Conservation (phyloP, 2,113 vertebrate species). For the Antechinus stuartii region DNA sequence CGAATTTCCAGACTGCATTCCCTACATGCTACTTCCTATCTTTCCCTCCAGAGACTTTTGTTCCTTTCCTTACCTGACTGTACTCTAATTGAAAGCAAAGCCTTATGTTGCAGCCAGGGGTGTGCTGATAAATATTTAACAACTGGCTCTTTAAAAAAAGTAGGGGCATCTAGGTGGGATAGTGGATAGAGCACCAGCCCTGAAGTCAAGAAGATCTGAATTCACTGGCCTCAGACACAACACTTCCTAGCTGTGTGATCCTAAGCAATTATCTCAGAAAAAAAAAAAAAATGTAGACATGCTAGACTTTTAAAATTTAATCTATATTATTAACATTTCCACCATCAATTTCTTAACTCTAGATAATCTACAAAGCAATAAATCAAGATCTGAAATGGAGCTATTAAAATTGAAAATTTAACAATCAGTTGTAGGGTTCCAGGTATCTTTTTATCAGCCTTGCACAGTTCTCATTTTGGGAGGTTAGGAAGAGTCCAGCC, state of each 20-base stretch:
- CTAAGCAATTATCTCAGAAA: no score
- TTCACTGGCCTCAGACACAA: no score
- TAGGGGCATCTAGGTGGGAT: no score
- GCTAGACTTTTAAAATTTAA: not conserved
- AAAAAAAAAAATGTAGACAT: not conserved
- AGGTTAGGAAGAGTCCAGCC: no score
- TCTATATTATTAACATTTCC: not conserved
- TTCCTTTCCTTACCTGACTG: not conserved
- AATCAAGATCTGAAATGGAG: not conserved
- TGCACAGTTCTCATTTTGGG: not conserved
- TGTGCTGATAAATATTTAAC: not conserved
- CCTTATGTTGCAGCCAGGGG: not conserved
- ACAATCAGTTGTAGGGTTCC: not conserved
- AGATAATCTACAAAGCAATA: not conserved
- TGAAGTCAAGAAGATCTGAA: no score
- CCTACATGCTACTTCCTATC: not conserved
- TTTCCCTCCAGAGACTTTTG: not conserved
- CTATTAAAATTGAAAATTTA: not conserved
- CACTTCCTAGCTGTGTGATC: no score
- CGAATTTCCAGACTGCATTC: not conserved
- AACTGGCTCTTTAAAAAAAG: not conserved
- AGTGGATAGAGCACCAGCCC: no score
- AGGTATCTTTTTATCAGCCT: not conserved
- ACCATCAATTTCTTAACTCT: not conserved
- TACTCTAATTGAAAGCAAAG: not conserved